Conservation (phyloP, 2,113 vertebrate genomes). For the Rhea americana region DNA sequence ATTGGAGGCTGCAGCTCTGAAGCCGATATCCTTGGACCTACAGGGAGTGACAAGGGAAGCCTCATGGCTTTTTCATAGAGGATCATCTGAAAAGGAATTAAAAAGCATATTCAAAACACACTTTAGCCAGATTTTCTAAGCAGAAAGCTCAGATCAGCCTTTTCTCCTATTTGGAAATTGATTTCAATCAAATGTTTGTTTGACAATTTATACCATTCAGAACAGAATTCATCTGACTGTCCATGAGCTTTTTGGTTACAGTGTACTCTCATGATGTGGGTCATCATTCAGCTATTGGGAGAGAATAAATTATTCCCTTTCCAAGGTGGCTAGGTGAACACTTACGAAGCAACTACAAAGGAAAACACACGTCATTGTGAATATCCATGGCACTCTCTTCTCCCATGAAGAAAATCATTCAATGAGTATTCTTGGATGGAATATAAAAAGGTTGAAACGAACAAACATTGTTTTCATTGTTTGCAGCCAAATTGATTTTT, state of each 20-base stretch:
- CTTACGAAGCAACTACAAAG: not conserved
- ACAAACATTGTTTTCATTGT: not conserved
- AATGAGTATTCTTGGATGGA: not conserved
- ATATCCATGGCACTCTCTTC: fast-evolving
- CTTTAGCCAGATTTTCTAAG: not conserved
- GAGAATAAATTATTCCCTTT: not conserved
- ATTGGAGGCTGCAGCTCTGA: slow-evolving; percentile 55
- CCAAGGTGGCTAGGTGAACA: not conserved
- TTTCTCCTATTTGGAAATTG: not conserved
- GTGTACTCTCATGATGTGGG: not conserved
- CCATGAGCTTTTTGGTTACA: not conserved
- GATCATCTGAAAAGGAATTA: slow-evolving; percentile 69
- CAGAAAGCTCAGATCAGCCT: not conserved
- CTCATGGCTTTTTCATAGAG: slow-evolving; percentile 69
- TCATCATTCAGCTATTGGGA: not conserved
- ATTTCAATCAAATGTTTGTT: not conserved
- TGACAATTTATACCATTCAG: not conserved
- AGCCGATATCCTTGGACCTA: slow-evolving; percentile 12
- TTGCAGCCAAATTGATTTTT: not conserved
- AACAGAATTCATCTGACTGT: not conserved
- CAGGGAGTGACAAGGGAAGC: slow-evolving; percentile 76
- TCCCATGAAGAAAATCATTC: not conserved
- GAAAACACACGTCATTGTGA: not conserved
- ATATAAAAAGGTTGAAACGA: not conserved
- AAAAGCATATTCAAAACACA: slow-evolving; percentile 27